Base-by-base conservation (phyloP, 2,888 invertebrate genomes). In the Platypus cylindrus region DNA sequence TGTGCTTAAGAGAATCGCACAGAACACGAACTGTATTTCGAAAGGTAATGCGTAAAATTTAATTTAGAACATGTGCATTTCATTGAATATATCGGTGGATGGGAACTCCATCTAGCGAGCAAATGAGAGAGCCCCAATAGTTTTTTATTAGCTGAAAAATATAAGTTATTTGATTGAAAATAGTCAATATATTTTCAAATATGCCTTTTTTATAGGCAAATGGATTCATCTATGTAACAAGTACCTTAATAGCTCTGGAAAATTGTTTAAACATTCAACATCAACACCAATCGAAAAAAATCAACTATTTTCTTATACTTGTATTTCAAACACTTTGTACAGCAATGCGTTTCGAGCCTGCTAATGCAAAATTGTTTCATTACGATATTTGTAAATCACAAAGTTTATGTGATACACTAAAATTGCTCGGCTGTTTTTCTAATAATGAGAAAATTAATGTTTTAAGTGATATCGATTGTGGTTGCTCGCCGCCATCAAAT, bases 291-390 rank as follows among this genome's bases (percentile, higher is more conserved):
- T 67, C 68, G 49, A 67, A 64, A 56, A 61, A 53, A 41, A 70
- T 85, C 48, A 64, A 93, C 35, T 71, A 78, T 31, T 63, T 94
- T 36, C 66, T 94, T 37, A 80, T 85, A 54, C 78, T 87, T 36
- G 89, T 94, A 7, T 94, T 95, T 63, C 87, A 89, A 55, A 91
- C 93, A 0, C 75, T 98, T 46, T 87, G 90, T 40, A 89, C 94
- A 0, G 94, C 95, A 2, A 97, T 98, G 97, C 71, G 98, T 48
- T 98, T 94, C 58, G 98, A 98, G 61, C 98, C 98, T 2, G 95
- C 95, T 1, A 98, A 98, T 62, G 97, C 97, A 0, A 93, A 93
- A 60, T 91, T 93, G 66, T 98, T 98, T 66, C 82, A 91, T 55
- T 83, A 89, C 45, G 97, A 98, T 83, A 87, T 97, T 44, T 91